Evolutionary conservation across 1,140 invertebrate genomes (phyloP).

Genomic region (Luehdorfia chinensis): DNA sequence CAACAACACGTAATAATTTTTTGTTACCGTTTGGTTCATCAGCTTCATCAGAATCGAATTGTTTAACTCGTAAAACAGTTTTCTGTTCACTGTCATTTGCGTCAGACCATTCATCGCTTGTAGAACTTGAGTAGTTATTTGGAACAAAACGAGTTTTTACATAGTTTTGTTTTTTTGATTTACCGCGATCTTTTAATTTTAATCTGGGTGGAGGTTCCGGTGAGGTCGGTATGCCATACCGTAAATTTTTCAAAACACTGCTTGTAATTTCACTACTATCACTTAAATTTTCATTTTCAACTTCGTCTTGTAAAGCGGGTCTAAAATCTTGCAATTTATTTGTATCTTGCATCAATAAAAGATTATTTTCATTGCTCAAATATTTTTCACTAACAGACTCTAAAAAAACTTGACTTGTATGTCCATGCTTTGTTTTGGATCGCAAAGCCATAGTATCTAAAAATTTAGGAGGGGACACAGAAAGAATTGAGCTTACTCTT

Average conservation of each 20-base stretch:
- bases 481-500: constrained; percentile 75
- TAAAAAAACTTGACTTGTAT: constrained; percentile 79
- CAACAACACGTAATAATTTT: constrained; percentile 32
- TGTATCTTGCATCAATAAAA: constrained; percentile 5
- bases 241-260: constrained; percentile 55
- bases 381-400: constrained; percentile 59
- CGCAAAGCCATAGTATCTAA: constrained; percentile 87
- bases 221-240: constrained; percentile 55
- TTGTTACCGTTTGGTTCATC: constrained; percentile 48
- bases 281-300: constrained; percentile 61
- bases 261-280: constrained; percentile 68
- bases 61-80: constrained; percentile 67
- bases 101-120: constrained; percentile 70
- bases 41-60: constrained; percentile 69
- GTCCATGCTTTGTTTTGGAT: constrained; percentile 78
- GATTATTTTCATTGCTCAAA: constrained; percentile 35
- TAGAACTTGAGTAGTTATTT: constrained; percentile 64
- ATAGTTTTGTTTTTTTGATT: constrained; percentile 70
- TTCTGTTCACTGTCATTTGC: constrained; percentile 66
- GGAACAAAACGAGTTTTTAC: constrained; percentile 73
- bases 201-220: constrained; percentile 70
- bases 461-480: constrained; percentile 75
- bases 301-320: constrained; percentile 21
- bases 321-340: constrained; percentile 16
- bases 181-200: constrained; percentile 55